These are phyloP conservation scores for Saimiri boliviensis DNA, from an alignment of 2,113 vertebrate species.

Conservation along the genomic window DNA sequence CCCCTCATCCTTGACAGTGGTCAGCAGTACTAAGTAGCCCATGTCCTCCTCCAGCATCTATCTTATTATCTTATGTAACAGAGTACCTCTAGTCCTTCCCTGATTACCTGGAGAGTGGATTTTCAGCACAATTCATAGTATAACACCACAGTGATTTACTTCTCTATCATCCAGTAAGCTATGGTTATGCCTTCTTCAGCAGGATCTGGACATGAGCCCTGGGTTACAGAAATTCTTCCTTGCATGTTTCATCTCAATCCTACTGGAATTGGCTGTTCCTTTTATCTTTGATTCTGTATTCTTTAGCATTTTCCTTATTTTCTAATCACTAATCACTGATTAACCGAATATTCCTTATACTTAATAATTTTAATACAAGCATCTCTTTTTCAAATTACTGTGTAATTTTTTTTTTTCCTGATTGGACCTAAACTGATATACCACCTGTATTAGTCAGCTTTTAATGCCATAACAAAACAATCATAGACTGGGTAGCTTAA, in stretches of 20 bases:
- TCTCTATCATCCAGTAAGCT: neutral
- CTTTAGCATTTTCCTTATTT: neutral
- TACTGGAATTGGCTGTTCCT: neutral
- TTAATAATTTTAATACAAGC: neutral
- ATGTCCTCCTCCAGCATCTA: neutral
- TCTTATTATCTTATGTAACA: neutral
- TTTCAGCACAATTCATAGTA: neutral
- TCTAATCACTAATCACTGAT: neutral
- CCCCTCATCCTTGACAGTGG: neutral
- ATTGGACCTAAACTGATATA: neutral
- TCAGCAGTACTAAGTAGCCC: neutral
- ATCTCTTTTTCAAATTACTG: neutral
- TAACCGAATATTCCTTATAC: neutral
- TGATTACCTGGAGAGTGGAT: neutral
- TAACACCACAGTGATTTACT: neutral
- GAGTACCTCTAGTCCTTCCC: neutral
- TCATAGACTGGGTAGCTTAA: too few relatives aligned
- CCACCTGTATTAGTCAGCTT: neutral
- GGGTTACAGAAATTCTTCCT: neutral
- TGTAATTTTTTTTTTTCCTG: neutral
- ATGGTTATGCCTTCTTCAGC: rapidly evolving
- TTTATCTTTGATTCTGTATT: neutral
- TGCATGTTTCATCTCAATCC: neutral
- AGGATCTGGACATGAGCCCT: too few relatives aligned
- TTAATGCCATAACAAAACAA: neutral